Evolutionary conservation across 2,113 vertebrate genomes (phyloP).

Genomic region (Ancistrus triradiatus): DNA sequence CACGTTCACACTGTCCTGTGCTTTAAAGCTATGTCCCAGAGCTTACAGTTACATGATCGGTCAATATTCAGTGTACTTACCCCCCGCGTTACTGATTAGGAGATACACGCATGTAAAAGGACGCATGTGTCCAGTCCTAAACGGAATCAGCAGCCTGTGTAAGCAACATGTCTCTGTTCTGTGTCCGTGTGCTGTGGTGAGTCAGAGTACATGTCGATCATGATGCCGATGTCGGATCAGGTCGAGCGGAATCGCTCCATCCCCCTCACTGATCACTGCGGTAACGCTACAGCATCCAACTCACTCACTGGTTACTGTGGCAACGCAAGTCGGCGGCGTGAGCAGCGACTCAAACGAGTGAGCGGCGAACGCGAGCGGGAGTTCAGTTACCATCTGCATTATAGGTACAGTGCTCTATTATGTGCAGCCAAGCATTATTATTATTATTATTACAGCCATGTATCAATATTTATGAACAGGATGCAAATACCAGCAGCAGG

Average conservation of each 20-base stretch:
- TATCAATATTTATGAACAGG: no score
- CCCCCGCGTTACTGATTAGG: neutral
- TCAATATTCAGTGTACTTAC: constrained; percentile 11
- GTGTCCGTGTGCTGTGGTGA: constrained; percentile 40
- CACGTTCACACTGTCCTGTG: no score
- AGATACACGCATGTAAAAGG: neutral
- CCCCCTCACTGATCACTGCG: constrained; percentile 62
- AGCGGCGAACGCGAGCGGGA: constrained; percentile 14
- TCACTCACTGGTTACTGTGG: constrained; percentile 60
- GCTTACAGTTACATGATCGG: neutral
- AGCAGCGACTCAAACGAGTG: constrained; percentile 40
- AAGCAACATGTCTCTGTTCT: constrained; percentile 25
- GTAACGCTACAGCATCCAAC: constrained; percentile 52
- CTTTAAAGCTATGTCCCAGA: neutral
- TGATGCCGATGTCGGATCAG: constrained; percentile 53
- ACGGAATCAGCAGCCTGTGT: constrained; percentile 2
- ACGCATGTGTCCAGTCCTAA: neutral
- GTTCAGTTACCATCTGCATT: neutral
- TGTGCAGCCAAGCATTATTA: no score
- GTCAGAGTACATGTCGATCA: constrained; percentile 57
- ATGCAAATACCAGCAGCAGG: no score
- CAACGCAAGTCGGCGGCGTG: constrained; percentile 53
- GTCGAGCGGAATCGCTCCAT: constrained; percentile 43
- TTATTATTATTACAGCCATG: no score
- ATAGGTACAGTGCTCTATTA: neutral